Conservation (phyloP, 1,140 invertebrate species). For the Choristoneura fumiferana region DNA sequence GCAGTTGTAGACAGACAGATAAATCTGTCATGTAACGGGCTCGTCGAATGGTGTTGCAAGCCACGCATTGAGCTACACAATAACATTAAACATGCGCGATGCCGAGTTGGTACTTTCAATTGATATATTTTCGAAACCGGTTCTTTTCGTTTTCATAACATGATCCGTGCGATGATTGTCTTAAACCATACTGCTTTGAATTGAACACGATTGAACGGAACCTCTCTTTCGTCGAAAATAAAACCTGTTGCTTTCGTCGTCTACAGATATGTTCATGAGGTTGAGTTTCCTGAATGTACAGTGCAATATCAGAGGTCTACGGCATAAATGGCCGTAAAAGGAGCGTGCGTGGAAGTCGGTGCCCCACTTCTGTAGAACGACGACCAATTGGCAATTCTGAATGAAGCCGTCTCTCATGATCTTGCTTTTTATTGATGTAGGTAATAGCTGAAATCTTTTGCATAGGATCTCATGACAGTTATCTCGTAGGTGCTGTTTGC, state of each 20-base stretch:
- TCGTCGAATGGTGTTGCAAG: slow-evolving; percentile 52
- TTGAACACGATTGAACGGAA: not conserved
- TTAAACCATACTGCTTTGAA: slow-evolving; percentile 14
- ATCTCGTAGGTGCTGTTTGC: no score
- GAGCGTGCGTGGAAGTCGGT: slow-evolving; percentile 31
- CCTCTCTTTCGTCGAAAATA: not conserved
- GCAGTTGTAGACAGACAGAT: slow-evolving; percentile 27
- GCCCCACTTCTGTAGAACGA: slow-evolving; percentile 46
- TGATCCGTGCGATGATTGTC: slow-evolving; percentile 36
- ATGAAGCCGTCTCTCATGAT: slow-evolving; percentile 31
- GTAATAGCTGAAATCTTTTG: not conserved
- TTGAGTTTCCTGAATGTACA: slow-evolving; percentile 4
- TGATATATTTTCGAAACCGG: slow-evolving; percentile 73
- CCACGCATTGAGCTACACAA: slow-evolving; percentile 45
- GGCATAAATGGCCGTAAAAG: slow-evolving; percentile 26
- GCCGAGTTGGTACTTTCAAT: slow-evolving; percentile 57
- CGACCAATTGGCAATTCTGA: slow-evolving; percentile 61
- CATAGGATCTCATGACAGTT: no score
- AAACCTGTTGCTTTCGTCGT: not conserved
- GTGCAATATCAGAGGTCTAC: not conserved
- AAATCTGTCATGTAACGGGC: slow-evolving; percentile 46
- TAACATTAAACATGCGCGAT: slow-evolving; percentile 63
- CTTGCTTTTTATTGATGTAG: not conserved
- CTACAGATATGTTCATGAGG: not conserved
- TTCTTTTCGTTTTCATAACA: slow-evolving; percentile 68